A percentile compares a stretch with the other conserved stretches of the same genome.
Conservation (phyloP, 2,888 invertebrate species). For the Apodemia hepburni region DNA sequence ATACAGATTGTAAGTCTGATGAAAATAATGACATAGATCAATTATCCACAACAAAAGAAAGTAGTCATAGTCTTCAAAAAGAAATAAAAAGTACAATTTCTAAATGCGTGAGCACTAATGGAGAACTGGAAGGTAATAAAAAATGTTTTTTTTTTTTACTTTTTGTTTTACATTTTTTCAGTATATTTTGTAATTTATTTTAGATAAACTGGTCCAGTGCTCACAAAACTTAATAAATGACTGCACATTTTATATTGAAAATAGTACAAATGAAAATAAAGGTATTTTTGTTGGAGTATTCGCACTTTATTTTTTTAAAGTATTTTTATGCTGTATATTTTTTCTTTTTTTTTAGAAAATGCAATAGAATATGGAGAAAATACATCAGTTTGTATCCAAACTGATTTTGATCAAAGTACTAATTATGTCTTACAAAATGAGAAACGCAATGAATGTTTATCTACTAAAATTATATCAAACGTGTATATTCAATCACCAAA, state of each 20-base stretch:
- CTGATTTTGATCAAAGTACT: neutral
- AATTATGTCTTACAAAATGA: neutral
- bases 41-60: neutral
- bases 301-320: neutral
- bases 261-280: neutral
- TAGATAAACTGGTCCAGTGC: neutral
- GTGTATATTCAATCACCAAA: slow-evolving; percentile 2
- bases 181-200: neutral
- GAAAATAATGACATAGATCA: neutral
- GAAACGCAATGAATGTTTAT: neutral
- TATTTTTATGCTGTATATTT: neutral
- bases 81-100: neutral
- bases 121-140: neutral
- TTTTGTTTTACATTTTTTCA: neutral
- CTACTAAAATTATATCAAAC: neutral
- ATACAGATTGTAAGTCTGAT: neutral
- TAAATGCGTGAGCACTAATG: neutral
- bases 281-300: neutral
- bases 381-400: neutral
- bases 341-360: slow-evolving; percentile 2
- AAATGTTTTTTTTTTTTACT: neutral
- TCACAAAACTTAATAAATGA: neutral
- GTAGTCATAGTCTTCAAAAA: neutral
- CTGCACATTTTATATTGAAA: neutral
- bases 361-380: neutral